Evolutionary conservation across 2,113 vertebrate species (phyloP).

Genomic region (Eurystomus gularis): DNA sequence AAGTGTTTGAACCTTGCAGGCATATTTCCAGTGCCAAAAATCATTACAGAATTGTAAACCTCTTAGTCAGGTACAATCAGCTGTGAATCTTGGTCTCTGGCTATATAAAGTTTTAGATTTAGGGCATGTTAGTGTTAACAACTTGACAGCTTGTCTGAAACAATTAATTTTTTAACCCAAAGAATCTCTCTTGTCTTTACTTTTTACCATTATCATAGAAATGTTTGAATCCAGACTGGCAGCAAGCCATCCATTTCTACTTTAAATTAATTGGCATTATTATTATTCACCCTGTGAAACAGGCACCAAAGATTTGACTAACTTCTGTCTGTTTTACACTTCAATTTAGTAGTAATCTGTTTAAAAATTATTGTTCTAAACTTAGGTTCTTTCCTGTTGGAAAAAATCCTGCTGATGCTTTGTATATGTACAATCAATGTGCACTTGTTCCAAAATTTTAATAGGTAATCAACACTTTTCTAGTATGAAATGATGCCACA

Average conservation of each 20-base stretch:
- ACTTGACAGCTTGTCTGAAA: constrained; percentile 69
- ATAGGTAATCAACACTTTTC: neutral
- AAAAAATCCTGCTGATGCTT: neutral
- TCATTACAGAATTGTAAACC: constrained; percentile 42
- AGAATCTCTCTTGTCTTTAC: constrained; percentile 39
- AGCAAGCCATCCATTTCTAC: neutral
- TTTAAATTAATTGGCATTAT: neutral
- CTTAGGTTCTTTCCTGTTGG: neutral
- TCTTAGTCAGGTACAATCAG: constrained; percentile 51
- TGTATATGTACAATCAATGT: neutral
- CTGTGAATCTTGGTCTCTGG: constrained; percentile 44
- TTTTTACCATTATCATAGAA: constrained; percentile 5
- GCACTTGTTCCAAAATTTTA: neutral
- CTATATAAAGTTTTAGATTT: constrained; percentile 38
- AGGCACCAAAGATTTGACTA: neutral
- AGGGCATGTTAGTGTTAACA: constrained; percentile 59
- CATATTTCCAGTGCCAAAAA: constrained; percentile 61
- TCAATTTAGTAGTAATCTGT: neutral
- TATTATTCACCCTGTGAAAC: neutral
- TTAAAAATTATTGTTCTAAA: neutral
- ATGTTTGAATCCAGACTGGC: constrained; percentile 11
- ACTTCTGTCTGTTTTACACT: neutral
- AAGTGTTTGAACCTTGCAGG: constrained; percentile 45
- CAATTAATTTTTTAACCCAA: constrained; percentile 47
- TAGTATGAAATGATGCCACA: neutral